Base-by-base conservation (phyloP, 2,797 vertebrate species). In the Glyptemys insculpta region DNA sequence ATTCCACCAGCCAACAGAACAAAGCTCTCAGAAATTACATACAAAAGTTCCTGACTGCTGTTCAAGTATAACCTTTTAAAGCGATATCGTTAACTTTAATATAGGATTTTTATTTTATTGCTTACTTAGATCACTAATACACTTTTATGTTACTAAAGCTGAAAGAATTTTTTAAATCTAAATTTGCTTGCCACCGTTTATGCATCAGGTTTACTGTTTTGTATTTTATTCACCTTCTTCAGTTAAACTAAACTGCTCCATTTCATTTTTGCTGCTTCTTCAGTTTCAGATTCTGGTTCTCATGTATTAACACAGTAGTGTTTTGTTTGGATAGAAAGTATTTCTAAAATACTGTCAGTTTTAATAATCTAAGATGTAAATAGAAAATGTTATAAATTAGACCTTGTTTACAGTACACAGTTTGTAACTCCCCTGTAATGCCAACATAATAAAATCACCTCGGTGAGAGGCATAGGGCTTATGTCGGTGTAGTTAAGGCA, bases 1-100 rank as follows among this genome's bases (percentile, higher is more conserved):
- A 3, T 88, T 95, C 84, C 87, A 44, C 52, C 49, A 91, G 74
- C 11, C 85, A 88, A 85, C 85, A 93, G 91, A 93, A 95, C 96
- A 85, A 88, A 88, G 29, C 47, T 85, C 86, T 52, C 5, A 92
- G 25, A 44, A 93, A 68, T 0, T 1, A 53, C 0, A 54, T 87
- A 86, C 1, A 2, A 41, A 72, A 12, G 21, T 78, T 54, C 88
- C 86, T 41, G 81, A 52, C n/a, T 1, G 0, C 37, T 31, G 62
- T 21, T 49, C 2, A 29, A 83, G n/a, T 37, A 80, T 1, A 0
- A 49, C 16, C 3, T 37, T 95, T 90, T 80, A 81, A 85, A 91
- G 81, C 49, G 0, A 78, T 29, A 47, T 49, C 31, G 6, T 49
- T 31, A 78, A 78, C 44, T 47, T 78, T 78, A 78, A 23, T 21